Evolutionary conservation across 2,113 vertebrate genomes (phyloP), one percentile per base, ranked within the genome.

Genomic region (Epinephelus cyanopodus): DNA sequence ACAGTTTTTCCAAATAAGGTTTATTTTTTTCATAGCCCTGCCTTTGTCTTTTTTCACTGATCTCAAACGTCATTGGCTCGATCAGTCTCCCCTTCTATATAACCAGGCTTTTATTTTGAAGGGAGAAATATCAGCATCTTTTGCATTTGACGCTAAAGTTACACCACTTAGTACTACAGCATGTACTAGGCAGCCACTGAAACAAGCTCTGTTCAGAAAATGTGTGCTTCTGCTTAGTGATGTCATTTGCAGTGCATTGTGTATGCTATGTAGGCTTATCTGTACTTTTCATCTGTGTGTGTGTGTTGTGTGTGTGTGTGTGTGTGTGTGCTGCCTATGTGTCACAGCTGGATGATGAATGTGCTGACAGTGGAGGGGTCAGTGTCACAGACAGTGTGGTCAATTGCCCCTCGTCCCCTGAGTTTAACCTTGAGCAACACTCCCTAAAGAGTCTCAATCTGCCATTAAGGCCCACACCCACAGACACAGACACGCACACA

Each of bases 351-450:
- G 90, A 92, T 95, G 94, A 95, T 94, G 93, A 94, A 95, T 95
- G 93, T 27, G 87, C 89, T 90, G 92, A 87, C 88, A 87, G 91
- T 86, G 65, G 82, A 90, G 80, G 82, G 94, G 94, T 95, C 94
- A 93, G 88, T 94, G 94, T 95, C 93, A 93, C 86, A 93, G 92
- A 94, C 92, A 92, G 89, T 90, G 85, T 93, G 94, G 94, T 94
- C 94, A 95, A 94, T 94, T 92, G 93, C 91, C 90, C 92, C 92
- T 81, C 62, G 42, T 94, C 92, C 90, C 87, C 58, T 39, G 87
- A 89, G 91, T 89, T 80, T 88, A 89, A 91, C 93, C 89, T 90
- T 93, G 92, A 94, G 85, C 87, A 92, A 87, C 88, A 88, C 85
- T 93, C 94, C 92, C 91, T 87, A 81, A 94, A 92, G 92, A 94